Evolutionary conservation across 2,113 vertebrate genomes (phyloP).

Genomic region (Rhabdornis inornatus): DNA sequence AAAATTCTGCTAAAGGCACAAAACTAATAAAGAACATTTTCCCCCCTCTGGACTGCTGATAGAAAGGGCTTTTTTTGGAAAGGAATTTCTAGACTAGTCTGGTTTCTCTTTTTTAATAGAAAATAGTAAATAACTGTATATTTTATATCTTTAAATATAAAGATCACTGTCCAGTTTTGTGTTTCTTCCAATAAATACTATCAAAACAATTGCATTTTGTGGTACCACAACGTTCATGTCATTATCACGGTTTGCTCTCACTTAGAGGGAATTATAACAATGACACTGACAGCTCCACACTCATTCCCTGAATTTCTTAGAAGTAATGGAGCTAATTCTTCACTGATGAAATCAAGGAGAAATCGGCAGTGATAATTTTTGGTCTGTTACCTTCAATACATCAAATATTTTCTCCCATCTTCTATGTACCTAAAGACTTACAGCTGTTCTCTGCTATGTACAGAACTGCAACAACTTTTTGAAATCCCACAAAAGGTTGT

Average conservation of each 20-base stretch:
- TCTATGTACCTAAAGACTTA: not conserved
- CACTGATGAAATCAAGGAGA: not conserved
- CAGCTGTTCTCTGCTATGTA: not conserved
- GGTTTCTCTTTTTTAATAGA: not conserved
- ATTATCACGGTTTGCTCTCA: not conserved
- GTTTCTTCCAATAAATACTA: not conserved
- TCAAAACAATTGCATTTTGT: not conserved
- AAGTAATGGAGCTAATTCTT: not conserved
- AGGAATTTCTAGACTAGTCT: not conserved
- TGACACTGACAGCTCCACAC: not conserved
- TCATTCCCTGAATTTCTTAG: not conserved
- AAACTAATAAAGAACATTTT: not conserved
- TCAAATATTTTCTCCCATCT: not conserved
- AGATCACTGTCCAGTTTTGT: not conserved
- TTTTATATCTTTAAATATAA: not conserved
- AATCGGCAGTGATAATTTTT: not conserved
- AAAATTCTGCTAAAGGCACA: not conserved
- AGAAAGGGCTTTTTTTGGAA: not conserved
- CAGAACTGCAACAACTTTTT: not conserved
- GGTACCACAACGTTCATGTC: not conserved
- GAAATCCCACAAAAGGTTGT: not conserved
- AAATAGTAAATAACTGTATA: not conserved
- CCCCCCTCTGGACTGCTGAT: not conserved
- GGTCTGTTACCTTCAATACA: not conserved
- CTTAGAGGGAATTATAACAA: not conserved